Conservation (phyloP, 2,113 vertebrate species). For the Rhynchomys soricoides region DNA sequence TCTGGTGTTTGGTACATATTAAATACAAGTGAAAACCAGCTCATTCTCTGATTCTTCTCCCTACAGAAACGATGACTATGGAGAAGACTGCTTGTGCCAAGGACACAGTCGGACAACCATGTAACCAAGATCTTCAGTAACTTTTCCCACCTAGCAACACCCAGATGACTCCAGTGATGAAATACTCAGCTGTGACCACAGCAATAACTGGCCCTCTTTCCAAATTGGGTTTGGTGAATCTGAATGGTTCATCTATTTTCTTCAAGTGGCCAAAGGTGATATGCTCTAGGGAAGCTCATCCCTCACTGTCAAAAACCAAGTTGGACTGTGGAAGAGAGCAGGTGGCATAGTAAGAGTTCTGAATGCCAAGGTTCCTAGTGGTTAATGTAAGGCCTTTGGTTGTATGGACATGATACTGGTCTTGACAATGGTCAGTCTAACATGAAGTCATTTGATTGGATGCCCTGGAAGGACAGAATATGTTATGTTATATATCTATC, state of each 20-base stretch:
- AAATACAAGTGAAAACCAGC: constrained; percentile 45
- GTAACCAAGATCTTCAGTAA: constrained; percentile 74
- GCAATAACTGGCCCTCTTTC: constrained; percentile 75
- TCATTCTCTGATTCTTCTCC: constrained; percentile 59
- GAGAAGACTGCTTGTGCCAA: constrained; percentile 51
- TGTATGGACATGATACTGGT: not conserved
- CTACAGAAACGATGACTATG: constrained; percentile 79
- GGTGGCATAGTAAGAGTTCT: not conserved
- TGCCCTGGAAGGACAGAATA: constrained; percentile 75
- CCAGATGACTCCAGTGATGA: constrained; percentile 70
- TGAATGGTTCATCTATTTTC: constrained; percentile 25
- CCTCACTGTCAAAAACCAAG: constrained; percentile 39
- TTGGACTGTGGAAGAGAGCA: constrained; percentile 24
- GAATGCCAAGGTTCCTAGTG: constrained; percentile 23
- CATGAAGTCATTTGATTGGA: constrained; percentile 42
- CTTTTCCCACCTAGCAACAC: constrained; percentile 63
- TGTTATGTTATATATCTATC: too few relatives aligned
- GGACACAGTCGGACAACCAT: constrained; percentile 61
- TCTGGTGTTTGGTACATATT: not conserved
- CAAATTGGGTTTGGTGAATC: constrained; percentile 54
- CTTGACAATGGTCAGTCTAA: not conserved
- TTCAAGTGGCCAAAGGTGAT: not conserved
- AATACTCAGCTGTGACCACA: constrained; percentile 71
- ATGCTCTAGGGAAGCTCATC: not conserved
- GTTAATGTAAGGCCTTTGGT: not conserved